phyloP scores from a whole-genome alignment of 1,140 invertebrate genomes.

The Andrena cerasifolii region DNA sequence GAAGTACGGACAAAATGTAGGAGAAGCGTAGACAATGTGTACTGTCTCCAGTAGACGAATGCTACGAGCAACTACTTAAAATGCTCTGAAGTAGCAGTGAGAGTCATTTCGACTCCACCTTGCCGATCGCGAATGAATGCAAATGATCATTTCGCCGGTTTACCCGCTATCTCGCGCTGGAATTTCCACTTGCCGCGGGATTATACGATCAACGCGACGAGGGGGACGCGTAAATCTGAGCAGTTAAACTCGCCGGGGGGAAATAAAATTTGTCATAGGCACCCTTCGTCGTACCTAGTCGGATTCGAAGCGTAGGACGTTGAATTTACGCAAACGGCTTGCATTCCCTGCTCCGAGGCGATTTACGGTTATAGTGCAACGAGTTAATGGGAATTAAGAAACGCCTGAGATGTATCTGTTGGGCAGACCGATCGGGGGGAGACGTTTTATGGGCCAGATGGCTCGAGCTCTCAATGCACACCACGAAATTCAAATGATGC shows the following conservation, averaged over 20 bases:
- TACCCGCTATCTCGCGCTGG: background rate
- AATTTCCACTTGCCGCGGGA: background rate
- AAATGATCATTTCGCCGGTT: slow-evolving; percentile 18
- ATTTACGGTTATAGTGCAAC: slow-evolving; percentile 69
- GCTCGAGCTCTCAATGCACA: too few relatives aligned
- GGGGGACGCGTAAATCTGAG: slow-evolving; percentile 54
- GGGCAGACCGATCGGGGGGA: background rate
- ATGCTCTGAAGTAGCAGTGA: background rate
- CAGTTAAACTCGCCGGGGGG: slow-evolving; percentile 34
- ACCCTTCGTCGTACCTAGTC: slow-evolving; percentile 10
- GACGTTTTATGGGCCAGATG: slow-evolving; percentile 5
- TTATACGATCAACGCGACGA: slow-evolving; percentile 28
- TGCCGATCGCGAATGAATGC: background rate
- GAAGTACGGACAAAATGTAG: too few relatives aligned
- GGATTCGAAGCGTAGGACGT: slow-evolving; percentile 40
- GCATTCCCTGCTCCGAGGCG: slow-evolving; percentile 29
- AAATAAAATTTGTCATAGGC: slow-evolving; percentile 70
- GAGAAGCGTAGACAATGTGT: too few relatives aligned
- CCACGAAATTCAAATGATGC: too few relatives aligned
- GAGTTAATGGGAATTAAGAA: slow-evolving; percentile 65
- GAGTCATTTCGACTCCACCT: background rate
- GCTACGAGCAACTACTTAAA: too few relatives aligned
- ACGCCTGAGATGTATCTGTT: background rate
- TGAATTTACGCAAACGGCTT: slow-evolving; percentile 57
- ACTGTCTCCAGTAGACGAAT: too few relatives aligned